Evolutionary conservation across 2,797 vertebrate species (phyloP).

Genomic region (Pangasius sanitwongsei): DNA sequence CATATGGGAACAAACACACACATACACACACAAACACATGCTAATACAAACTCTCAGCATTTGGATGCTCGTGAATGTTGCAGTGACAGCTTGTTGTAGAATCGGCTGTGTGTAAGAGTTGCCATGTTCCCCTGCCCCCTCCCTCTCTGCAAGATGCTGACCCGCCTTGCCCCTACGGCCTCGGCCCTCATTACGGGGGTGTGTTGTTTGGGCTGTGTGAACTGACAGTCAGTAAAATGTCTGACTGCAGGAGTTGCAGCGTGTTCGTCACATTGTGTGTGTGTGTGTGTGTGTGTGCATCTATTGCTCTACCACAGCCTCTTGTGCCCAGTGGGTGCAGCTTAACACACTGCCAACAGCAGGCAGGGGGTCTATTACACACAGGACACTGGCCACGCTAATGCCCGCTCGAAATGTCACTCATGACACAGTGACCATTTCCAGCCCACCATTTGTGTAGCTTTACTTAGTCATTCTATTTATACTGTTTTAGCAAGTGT

Average conservation of each 20-base stretch:
- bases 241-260: conserved; percentile 56
- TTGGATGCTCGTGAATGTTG: conserved; percentile 47
- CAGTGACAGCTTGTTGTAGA: conserved; percentile 61
- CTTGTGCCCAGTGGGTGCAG: conserved; percentile 60
- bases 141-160: conserved; percentile 29
- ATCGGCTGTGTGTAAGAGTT: conserved; percentile 56
- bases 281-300: conserved; percentile 36
- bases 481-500: conserved; percentile 60
- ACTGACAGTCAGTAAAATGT: conserved; percentile 68
- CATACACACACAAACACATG: conserved; percentile 39
- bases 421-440: conserved; percentile 59
- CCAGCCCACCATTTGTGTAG: conserved; percentile 62
- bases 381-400: conserved; percentile 59
- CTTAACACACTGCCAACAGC: conserved; percentile 60
- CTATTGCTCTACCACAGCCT: conserved; percentile 20
- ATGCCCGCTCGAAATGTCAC: conserved; percentile 68
- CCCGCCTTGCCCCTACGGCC: conserved; percentile 58
- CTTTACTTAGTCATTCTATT: conserved; percentile 62
- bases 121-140: conserved; percentile 62
- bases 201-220: conserved; percentile 71
- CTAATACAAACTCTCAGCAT: conserved; percentile 37
- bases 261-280: conserved; percentile 49
- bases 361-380: conserved; percentile 57
- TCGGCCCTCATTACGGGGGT: conserved; percentile 75
- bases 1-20: conserved; percentile 35